A percentile compares a stretch with the other conserved stretches of the same genome.
Evolutionary conservation across 1,140 invertebrate genomes (phyloP).

Genomic region (Drosophila biarmipes): DNA sequence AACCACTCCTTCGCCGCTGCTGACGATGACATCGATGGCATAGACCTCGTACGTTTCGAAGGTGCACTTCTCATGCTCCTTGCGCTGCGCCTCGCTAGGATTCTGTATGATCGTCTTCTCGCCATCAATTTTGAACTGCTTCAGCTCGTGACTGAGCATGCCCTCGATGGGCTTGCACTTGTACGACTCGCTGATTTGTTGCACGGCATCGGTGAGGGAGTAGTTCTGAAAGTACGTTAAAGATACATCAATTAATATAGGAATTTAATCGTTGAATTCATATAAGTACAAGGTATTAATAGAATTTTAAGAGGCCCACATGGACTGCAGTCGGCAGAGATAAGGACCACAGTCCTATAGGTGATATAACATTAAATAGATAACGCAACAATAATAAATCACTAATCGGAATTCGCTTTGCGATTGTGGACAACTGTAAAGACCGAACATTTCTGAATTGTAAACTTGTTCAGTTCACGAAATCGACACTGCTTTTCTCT

Average conservation of each 20-base stretch:
- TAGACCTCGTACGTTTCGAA: conserved; percentile 99
- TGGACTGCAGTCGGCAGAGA: not conserved
- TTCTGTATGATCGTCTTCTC: conserved; percentile 99
- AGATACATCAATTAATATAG: no score
- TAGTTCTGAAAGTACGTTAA: conserved; percentile 89
- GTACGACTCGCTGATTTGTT: conserved; percentile 96
- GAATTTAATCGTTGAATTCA: no score
- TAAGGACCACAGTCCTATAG: not conserved
- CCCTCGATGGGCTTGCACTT: conserved; percentile 99
- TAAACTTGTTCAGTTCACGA: conserved; percentile 76
- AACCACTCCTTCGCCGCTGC: conserved; percentile 94
- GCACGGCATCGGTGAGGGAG: conserved; percentile 95
- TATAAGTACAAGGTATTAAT: no score
- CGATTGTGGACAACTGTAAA: conserved; percentile 70
- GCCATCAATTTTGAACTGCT: conserved; percentile 98
- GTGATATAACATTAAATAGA: conserved; percentile 3
- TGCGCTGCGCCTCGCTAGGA: conserved; percentile 98
- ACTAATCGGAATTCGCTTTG: not conserved
- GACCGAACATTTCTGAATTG: conserved; percentile 66
- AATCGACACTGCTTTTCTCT: conserved; percentile 56
- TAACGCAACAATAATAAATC: not conserved
- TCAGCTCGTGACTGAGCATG: conserved; percentile 99
- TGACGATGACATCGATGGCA: conserved; percentile 98
- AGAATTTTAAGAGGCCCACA: no score
- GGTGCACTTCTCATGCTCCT: conserved; percentile 98